phyloP scores from a whole-genome alignment of 2,113 vertebrate species.

The Cyanoderma ruficeps region DNA sequence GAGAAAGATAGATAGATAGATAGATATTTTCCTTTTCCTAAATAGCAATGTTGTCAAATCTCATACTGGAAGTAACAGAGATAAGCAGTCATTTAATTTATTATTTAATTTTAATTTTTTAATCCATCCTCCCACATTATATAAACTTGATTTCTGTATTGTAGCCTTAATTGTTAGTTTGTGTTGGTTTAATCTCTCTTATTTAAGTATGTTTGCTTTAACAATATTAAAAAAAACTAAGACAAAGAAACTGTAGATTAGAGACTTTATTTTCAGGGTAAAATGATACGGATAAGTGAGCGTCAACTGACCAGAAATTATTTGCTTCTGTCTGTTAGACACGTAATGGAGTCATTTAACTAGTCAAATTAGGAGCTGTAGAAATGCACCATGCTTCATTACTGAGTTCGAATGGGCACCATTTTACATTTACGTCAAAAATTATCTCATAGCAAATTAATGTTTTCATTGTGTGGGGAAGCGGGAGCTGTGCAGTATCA shows the following conservation, averaged over 20 bases:
- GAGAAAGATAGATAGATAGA: not conserved
- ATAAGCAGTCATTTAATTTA: conserved; percentile 19
- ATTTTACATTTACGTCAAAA: conserved; percentile 99
- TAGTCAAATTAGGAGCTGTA: conserved; percentile 98
- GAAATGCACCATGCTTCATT: conserved; percentile 99
- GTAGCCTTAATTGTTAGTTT: conserved; percentile 66
- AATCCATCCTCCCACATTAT: conserved; percentile 3
- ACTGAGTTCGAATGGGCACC: conserved; percentile 98
- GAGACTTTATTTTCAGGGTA: conserved; percentile 89
- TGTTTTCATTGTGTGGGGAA: conserved; percentile 94
- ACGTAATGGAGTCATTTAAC: conserved; percentile 99
- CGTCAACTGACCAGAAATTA: conserved; percentile 99
- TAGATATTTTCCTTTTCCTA: not conserved
- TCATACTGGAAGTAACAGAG: not conserved
- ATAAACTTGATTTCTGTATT: conserved; percentile 17
- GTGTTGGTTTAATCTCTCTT: conserved; percentile 65
- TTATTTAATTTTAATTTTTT: conserved; percentile 22
- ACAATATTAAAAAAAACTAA: conserved; percentile 75
- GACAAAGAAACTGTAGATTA: conserved; percentile 85
- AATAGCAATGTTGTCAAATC: not conserved
- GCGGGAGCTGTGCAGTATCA: conserved; percentile 79
- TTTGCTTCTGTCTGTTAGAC: conserved; percentile 99
- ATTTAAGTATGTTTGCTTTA: conserved; percentile 78
- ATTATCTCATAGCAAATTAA: conserved; percentile 99
- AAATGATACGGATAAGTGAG: conserved; percentile 97